Percentiles rank a stretch among this genome's conserved stretches.
These are phyloP conservation scores for Sebastes kiyomatsui DNA, from an alignment of 2,797 vertebrate species.

Conservation along the genomic window DNA sequence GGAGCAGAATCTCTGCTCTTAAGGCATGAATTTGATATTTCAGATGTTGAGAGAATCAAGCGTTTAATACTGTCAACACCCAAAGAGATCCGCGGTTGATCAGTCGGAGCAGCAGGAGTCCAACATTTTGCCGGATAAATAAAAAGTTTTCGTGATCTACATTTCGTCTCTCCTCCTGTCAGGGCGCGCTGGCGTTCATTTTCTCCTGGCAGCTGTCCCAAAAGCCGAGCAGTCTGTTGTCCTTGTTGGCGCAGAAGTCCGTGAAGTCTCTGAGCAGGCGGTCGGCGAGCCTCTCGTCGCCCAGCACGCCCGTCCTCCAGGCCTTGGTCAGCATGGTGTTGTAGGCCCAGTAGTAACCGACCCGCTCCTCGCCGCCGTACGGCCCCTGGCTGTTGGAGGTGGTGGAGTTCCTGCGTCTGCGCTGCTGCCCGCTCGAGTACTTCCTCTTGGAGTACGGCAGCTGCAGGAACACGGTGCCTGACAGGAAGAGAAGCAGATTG, in stretches of 20 bases:
- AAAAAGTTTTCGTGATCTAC: not conserved
- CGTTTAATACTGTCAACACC: not conserved
- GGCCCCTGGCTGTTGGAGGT: constrained; percentile 88
- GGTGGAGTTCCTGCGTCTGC: constrained; percentile 90
- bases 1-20: not conserved
- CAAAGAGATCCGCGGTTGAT: not conserved
- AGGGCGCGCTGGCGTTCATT: constrained; percentile 94
- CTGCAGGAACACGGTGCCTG: constrained; percentile 95
- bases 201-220: constrained; percentile 94
- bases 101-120: not conserved
- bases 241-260: constrained; percentile 93
- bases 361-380: constrained; percentile 88
- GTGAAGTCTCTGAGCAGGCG: constrained; percentile 93
- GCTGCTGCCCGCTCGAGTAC: constrained; percentile 87
- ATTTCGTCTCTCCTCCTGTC: constrained; percentile 30
- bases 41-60: not conserved
- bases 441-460: constrained; percentile 94
- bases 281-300: constrained; percentile 93
- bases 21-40: not conserved
- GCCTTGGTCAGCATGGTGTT: constrained; percentile 99
- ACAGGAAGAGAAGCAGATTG: not conserved
- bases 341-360: constrained; percentile 96
- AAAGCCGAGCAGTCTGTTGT: constrained; percentile 88
- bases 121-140: not conserved
- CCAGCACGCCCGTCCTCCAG: constrained; percentile 92